Percentiles rank a stretch among this genome's conserved stretches.
These are phyloP conservation scores for Oncorhynchus tshawytscha DNA, from an alignment of 2,113 vertebrate species.

Conservation along the genomic window DNA sequence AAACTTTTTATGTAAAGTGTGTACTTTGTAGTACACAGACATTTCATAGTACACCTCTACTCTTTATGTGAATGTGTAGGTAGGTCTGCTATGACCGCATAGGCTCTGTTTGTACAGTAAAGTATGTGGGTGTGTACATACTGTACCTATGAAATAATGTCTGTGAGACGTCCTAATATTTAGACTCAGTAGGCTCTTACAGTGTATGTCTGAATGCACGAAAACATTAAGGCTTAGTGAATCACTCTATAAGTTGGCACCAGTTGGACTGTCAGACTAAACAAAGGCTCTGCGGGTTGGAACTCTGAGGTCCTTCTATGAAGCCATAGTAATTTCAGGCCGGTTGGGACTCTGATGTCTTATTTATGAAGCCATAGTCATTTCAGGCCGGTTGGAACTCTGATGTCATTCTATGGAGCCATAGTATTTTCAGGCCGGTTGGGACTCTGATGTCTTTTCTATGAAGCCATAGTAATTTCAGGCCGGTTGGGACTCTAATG, in stretches of 20 bases:
- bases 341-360: no score
- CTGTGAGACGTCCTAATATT: constrained; percentile 41
- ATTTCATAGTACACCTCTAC: not conserved
- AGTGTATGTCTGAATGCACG: constrained; percentile 19
- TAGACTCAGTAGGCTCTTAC: not conserved
- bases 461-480: no score
- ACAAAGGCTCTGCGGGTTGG: constrained; percentile 16
- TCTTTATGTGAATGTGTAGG: constrained; percentile 4
- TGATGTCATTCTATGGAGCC: no score
- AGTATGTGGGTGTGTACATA: not conserved
- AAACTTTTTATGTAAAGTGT: not conserved
- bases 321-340: not conserved
- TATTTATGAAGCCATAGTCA: no score
- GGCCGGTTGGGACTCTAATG: no score
- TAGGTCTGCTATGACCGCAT: no score
- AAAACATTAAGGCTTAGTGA: constrained; percentile 28
- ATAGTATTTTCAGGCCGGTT: no score
- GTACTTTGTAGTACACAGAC: not conserved
- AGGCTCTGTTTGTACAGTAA: no score
- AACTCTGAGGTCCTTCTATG: constrained; percentile 28
- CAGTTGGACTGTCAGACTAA: constrained; percentile 32
- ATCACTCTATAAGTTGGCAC: constrained; percentile 33
- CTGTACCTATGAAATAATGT: not conserved
- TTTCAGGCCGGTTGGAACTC: no score
- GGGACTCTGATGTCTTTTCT: no score